Conservation (phyloP, 2,888 invertebrate genomes). For the Carabus problematicus region DNA sequence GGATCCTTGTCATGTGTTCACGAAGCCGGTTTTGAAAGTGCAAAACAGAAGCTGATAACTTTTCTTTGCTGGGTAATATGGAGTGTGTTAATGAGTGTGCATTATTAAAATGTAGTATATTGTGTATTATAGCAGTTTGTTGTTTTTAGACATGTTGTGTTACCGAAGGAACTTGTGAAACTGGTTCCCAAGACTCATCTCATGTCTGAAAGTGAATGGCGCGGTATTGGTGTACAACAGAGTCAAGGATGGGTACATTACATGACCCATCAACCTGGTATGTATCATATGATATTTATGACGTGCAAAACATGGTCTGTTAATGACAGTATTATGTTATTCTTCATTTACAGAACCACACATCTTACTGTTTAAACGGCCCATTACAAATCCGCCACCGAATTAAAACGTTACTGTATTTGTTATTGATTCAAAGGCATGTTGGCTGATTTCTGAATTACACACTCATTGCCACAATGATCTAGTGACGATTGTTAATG, state of each 20-base stretch:
- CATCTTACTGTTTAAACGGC: slow-evolving; percentile 83
- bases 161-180: slow-evolving; percentile 91
- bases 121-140: neutral
- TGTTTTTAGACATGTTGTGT: slow-evolving; percentile 84
- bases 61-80: neutral
- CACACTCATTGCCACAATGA: neutral
- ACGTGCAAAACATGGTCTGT: neutral
- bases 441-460: slow-evolving; percentile 19
- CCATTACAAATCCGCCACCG: slow-evolving; percentile 65
- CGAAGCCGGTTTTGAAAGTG: slow-evolving; percentile 13
- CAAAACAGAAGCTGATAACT: neutral
- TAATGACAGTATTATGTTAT: slow-evolving; percentile 42
- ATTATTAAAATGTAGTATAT: slow-evolving; percentile 5
- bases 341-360: slow-evolving; percentile 79
- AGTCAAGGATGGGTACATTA: slow-evolving; percentile 97
- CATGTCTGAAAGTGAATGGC: slow-evolving; percentile 95
- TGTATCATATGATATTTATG: slow-evolving; percentile 45
- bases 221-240: slow-evolving; percentile 93
- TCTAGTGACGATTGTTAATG: neutral
- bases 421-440: neutral
- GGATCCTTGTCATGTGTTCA: neutral
- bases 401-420: slow-evolving; percentile 16
- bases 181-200: slow-evolving; percentile 90
- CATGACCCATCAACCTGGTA: slow-evolving; percentile 94
- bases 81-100: neutral